Evolutionary conservation across 2,888 invertebrate species (phyloP), one percentile per base, ranked within the genome.

Genomic region (Bugulina stolonifera): DNA sequence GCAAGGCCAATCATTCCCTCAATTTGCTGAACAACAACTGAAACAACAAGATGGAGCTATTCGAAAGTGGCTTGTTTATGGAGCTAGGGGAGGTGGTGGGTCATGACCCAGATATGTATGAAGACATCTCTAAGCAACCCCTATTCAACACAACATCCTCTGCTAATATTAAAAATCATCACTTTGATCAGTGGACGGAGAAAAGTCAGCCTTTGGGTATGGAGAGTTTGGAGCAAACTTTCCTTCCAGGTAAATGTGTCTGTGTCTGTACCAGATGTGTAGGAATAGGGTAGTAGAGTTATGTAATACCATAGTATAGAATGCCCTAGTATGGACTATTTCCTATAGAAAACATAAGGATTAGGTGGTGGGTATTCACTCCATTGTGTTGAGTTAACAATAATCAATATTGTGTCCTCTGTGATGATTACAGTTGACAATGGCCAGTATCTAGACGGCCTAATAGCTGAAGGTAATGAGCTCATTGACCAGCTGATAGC

Each of bases 61-160:
- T 32, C 64, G 64, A 64, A 32, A 64, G 32, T 64, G 27, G 32
- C 32, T 64, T 64, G n/a, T 32, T 64, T 32, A 27, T 18, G 64
- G 64, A 64, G 64, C 64, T 64, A 27, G 64, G 34, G 64, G 64
- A 64, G 64, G 64, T 64, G 64, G 64, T 34, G 64, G 64, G 64
- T 10, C 27, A 27, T 64, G 64, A 64, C 64, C 64, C 64, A 32
- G 32, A 14, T 10, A 5, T 64, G 32, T 64, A 64, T 64, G 64
- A 64, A 64, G 64, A 64, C 64, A 64, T 27, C 64, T 32, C 22
- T 25, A 64, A 64, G 64, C 64, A 64, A n/a, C 64, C 32, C 14
- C 25, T 10, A 5, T 32, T 64, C n/a, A 64, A 64, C 64, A 32
- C 32, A 64, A 14, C 64, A 32, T 64, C n/a, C 32, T 32, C 27